A percentile compares a stretch with the other conserved stretches of the same genome.
Evolutionary conservation across 2,888 invertebrate genomes (phyloP).

Genomic region (Acanthosoma haemorrhoidale): DNA sequence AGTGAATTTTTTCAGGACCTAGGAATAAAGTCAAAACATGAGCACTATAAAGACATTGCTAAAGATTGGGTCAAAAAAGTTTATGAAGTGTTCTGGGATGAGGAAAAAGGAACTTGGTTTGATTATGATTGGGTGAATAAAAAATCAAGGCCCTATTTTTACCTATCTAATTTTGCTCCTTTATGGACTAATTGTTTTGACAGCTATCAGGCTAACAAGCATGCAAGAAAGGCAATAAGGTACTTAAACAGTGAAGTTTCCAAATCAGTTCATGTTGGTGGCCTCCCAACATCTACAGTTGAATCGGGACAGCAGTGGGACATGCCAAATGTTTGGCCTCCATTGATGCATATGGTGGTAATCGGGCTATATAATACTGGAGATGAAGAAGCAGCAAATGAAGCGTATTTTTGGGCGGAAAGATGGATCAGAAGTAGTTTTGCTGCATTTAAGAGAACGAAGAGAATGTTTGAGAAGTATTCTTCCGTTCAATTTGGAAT

Average conservation of each 20-base stretch:
- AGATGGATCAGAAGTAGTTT: constrained; percentile 79
- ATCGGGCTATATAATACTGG: constrained; percentile 67
- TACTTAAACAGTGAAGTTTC: constrained; percentile 58
- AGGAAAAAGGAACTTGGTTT: constrained; percentile 77
- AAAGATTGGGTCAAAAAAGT: constrained; percentile 61
- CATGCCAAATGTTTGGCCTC: constrained; percentile 92
- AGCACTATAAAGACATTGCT: constrained; percentile 59
- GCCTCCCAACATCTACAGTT: constrained; percentile 73
- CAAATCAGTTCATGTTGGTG: constrained; percentile 58
- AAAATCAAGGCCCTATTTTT: constrained; percentile 63
- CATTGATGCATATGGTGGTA: constrained; percentile 78
- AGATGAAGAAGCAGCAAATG: constrained; percentile 56
- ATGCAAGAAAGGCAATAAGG: constrained; percentile 43
- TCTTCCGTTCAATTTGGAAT: constrained; percentile 57
- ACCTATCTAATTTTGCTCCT: constrained; percentile 73
- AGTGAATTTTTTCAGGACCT: constrained; percentile 59
- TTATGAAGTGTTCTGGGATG: constrained; percentile 76
- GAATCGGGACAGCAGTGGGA: constrained; percentile 86
- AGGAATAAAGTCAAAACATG: constrained; percentile 55
- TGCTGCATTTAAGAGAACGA: constrained; percentile 61
- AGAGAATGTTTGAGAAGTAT: constrained; percentile 74
- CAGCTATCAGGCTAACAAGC: constrained; percentile 48
- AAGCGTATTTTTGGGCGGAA: constrained; percentile 66
- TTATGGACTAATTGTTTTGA: constrained; percentile 75
- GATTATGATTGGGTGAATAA: constrained; percentile 72